Percentiles rank a stretch among this genome's conserved stretches.
Conservation (phyloP, 2,888 invertebrate genomes). For the Sisyra nigra region DNA sequence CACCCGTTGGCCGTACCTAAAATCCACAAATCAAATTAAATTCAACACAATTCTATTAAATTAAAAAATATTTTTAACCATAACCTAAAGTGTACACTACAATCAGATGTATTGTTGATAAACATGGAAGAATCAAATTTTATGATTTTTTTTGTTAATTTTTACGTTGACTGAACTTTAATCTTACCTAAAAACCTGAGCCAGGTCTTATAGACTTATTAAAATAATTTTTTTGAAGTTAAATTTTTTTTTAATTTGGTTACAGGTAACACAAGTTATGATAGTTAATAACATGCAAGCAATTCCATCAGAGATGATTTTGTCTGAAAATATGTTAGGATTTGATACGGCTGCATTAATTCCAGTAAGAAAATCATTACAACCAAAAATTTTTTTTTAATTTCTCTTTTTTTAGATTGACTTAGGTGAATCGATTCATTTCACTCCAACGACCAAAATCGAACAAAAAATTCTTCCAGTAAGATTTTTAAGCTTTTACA, state of each 20-base stretch:
- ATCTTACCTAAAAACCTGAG: not conserved
- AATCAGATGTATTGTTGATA: no score
- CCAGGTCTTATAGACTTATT: not conserved
- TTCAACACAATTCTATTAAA: not conserved
- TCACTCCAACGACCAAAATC: not conserved
- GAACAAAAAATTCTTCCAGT: conserved; percentile 5
- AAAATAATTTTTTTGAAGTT: not conserved
- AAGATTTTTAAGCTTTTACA: no score
- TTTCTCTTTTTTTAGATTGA: conserved; percentile 16
- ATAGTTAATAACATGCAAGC: conserved; percentile 10
- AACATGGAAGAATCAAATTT: no score
- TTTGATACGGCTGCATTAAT: conserved; percentile 25
- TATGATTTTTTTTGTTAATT: conserved; percentile 1
- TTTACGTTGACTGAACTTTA: not conserved
- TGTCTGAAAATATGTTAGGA: conserved; percentile 23
- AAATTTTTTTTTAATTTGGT: conserved; percentile 7
- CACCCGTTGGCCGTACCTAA: no score
- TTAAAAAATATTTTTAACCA: not conserved
- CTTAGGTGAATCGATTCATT: conserved; percentile 12
- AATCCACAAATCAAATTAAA: not conserved
- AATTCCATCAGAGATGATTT: conserved; percentile 21
- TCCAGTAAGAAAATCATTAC: conserved; percentile 24
- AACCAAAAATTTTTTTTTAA: not conserved
- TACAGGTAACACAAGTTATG: conserved; percentile 1
- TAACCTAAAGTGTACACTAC: no score